phyloP scores from a whole-genome alignment of 2,888 invertebrate genomes.

The Brachyptera risi region DNA sequence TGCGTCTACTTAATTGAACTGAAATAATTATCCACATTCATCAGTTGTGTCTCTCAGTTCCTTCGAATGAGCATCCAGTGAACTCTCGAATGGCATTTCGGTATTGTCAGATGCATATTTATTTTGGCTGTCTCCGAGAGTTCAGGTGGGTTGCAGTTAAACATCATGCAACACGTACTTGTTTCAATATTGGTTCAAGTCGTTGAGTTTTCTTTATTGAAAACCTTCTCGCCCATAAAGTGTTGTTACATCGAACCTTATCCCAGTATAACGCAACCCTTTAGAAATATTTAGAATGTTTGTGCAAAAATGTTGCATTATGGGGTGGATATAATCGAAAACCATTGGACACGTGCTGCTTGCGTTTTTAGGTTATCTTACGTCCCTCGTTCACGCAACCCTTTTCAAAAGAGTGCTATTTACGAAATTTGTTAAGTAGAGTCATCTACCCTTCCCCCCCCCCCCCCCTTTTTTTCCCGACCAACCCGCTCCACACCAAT shows the following conservation, averaged over 20 bases:
- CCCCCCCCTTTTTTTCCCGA: no score
- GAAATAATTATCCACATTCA: no score
- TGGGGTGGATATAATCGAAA: not conserved
- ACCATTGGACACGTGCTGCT: not conserved
- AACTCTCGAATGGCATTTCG: no score
- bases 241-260: not conserved
- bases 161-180: no score
- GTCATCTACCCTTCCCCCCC: not conserved
- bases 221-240: not conserved
- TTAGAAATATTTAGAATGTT: not conserved
- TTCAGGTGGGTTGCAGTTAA: no score
- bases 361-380: not conserved
- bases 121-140: no score
- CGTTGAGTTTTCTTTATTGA: not conserved
- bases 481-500: not conserved
- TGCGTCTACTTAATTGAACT: no score
- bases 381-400: conserved; percentile 6
- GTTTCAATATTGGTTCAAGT: no score
- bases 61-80: no score
- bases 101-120: no score
- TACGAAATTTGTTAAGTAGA: conserved; percentile 12
- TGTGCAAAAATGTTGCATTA: not conserved
- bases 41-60: no score
- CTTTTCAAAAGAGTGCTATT: conserved; percentile 17
- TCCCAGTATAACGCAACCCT: not conserved